Conservation (phyloP, 2,113 vertebrate species). For the Dipodomys spectabilis region DNA sequence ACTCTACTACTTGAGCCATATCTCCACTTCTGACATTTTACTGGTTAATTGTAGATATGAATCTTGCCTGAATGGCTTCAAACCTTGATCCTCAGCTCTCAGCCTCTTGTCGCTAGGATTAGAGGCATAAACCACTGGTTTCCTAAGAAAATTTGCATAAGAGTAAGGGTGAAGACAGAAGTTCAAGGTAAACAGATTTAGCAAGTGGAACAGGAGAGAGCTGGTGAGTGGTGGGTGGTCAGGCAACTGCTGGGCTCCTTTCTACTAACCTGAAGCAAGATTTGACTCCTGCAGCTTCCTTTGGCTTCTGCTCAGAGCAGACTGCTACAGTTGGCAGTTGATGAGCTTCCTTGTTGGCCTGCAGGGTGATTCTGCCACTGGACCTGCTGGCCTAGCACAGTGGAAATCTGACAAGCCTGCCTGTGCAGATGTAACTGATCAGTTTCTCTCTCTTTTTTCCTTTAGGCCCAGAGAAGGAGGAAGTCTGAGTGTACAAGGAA, state of each 20-base stretch:
- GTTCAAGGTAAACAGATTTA: not conserved
- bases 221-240: too few relatives aligned
- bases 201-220: not conserved
- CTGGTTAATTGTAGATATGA: too few relatives aligned
- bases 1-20: not conserved
- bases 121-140: not conserved
- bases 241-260: not conserved
- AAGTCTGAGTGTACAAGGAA: not conserved
- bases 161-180: conserved; percentile 1
- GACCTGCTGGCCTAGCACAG: not conserved
- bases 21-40: not conserved
- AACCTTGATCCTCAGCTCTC: too few relatives aligned
- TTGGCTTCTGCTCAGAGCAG: not conserved
- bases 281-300: not conserved
- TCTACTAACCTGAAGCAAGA: not conserved
- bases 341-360: conserved; percentile 39
- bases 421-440: not conserved
- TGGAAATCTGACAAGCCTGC: conserved; percentile 59
- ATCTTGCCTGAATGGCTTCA: too few relatives aligned
- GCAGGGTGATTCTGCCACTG: conserved; percentile 28
- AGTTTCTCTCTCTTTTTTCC: conserved; percentile 48
- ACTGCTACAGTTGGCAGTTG: conserved; percentile 1
- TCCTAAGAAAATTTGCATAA: conserved; percentile 12
- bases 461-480: conserved; percentile 36
- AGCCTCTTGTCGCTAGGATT: too few relatives aligned